Conservation (phyloP, 2,888 invertebrate genomes). For the Chloroclystis v-ata region DNA sequence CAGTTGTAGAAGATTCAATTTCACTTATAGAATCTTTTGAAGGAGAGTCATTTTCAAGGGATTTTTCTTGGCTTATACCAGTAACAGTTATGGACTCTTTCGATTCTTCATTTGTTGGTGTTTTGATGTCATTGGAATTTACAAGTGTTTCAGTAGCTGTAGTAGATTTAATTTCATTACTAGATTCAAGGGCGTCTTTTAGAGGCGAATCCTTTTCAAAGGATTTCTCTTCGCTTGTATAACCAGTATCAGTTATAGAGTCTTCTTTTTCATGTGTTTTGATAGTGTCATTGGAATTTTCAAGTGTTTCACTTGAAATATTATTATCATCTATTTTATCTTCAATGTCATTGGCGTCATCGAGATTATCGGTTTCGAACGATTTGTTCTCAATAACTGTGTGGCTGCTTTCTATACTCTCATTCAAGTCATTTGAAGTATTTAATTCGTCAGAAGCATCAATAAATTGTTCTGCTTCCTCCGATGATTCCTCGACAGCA, state of each 20-base stretch:
- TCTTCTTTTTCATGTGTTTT: conserved; percentile 46
- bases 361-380: conserved; percentile 31
- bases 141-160: not conserved
- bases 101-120: not conserved
- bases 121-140: not conserved
- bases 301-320: conserved; percentile 35
- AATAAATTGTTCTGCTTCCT: conserved; percentile 18
- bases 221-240: conserved; percentile 34
- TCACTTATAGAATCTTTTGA: not conserved
- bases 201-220: conserved; percentile 14
- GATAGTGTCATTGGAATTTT: conserved; percentile 40
- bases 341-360: conserved; percentile 14
- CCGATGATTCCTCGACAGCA: not conserved
- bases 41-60: conserved; percentile 12
- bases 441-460: conserved; percentile 34
- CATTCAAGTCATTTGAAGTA: conserved; percentile 57
- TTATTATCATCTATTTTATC: conserved; percentile 32
- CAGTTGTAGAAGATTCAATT: not conserved
- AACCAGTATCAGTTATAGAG: conserved; percentile 47
- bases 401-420: conserved; percentile 58
- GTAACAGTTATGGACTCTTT: too few species aligned
- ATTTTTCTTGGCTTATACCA: conserved; percentile 32
- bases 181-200: not conserved
- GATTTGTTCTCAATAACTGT: conserved; percentile 65
- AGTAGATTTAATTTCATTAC: not conserved